Evolutionary conservation across 2,888 invertebrate species (phyloP).

Genomic region (Eubasilissa splendida): DNA sequence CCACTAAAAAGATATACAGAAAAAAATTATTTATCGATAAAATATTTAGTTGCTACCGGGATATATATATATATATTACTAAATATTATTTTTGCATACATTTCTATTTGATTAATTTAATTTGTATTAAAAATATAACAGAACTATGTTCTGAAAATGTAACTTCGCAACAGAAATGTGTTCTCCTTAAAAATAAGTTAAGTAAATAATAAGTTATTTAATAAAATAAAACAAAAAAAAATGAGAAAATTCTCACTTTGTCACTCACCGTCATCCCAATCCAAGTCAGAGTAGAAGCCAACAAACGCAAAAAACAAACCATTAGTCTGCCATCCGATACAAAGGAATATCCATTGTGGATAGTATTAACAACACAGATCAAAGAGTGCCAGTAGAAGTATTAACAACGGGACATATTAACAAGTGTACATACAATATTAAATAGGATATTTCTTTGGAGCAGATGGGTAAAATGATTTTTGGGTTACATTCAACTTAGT

Average conservation of each 20-base stretch:
- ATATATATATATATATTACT: too few relatives aligned
- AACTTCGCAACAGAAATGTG: too few relatives aligned
- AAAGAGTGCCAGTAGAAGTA: not conserved
- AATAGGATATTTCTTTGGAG: constrained; percentile 35
- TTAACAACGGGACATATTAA: not conserved
- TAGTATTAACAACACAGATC: too few relatives aligned
- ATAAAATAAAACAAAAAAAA: constrained; percentile 47
- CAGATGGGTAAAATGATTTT: constrained; percentile 12
- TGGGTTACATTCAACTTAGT: too few relatives aligned
- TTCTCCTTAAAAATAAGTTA: not conserved
- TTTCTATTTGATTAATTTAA: too few relatives aligned
- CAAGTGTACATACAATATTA: constrained; percentile 1
- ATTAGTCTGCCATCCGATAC: constrained; percentile 59
- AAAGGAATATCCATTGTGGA: constrained; percentile 35
- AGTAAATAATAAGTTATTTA: not conserved
- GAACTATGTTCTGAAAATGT: too few relatives aligned
- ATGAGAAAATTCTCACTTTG: constrained; percentile 55
- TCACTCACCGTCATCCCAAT: constrained; percentile 77
- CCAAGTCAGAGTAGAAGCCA: constrained; percentile 77
- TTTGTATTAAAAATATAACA: too few relatives aligned
- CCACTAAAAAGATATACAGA: too few relatives aligned
- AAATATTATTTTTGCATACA: too few relatives aligned
- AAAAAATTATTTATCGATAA: too few relatives aligned
- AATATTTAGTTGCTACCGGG: too few relatives aligned
- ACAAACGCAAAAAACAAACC: constrained; percentile 65